Conservation (phyloP, 2,888 invertebrate genomes). For the Sisyra nigra region DNA sequence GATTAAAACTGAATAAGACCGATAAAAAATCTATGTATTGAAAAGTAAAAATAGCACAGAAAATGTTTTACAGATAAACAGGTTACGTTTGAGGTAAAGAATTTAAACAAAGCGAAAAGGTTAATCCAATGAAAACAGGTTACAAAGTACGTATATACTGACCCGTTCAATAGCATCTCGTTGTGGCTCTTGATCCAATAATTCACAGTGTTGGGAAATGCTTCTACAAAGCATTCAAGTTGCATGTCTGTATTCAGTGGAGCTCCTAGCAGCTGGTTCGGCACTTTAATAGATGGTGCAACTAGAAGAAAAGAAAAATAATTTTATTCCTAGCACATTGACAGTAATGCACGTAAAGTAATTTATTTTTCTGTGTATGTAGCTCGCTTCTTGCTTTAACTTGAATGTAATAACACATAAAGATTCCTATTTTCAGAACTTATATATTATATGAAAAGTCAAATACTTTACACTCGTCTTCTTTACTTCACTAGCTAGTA, state of each 20-base stretch:
- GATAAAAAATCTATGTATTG: no score
- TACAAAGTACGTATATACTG: conserved; percentile 17
- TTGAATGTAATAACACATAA: no score
- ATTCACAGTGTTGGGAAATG: conserved; percentile 49
- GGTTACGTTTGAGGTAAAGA: conserved; percentile 11
- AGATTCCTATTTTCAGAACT: no score
- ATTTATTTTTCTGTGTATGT: no score
- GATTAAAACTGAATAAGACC: no score
- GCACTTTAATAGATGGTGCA: conserved; percentile 44
- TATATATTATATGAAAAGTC: no score
- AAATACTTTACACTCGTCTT: no score
- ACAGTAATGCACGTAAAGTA: not conserved
- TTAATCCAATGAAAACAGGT: conserved; percentile 1
- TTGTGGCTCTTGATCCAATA: conserved; percentile 48
- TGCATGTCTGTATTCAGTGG: conserved; percentile 42
- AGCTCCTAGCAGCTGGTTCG: conserved; percentile 47
- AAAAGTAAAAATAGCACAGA: not conserved
- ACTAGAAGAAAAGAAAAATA: conserved; percentile 27
- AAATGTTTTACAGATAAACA: not conserved
- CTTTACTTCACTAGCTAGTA: no score
- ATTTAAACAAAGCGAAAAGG: not conserved
- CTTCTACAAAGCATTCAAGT: conserved; percentile 48
- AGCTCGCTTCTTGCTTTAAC: no score
- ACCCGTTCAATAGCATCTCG: conserved; percentile 47
- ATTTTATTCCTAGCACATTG: not conserved